Base-by-base conservation (phyloP, 2,888 invertebrate species). In the Cataglyphis livida region DNA sequence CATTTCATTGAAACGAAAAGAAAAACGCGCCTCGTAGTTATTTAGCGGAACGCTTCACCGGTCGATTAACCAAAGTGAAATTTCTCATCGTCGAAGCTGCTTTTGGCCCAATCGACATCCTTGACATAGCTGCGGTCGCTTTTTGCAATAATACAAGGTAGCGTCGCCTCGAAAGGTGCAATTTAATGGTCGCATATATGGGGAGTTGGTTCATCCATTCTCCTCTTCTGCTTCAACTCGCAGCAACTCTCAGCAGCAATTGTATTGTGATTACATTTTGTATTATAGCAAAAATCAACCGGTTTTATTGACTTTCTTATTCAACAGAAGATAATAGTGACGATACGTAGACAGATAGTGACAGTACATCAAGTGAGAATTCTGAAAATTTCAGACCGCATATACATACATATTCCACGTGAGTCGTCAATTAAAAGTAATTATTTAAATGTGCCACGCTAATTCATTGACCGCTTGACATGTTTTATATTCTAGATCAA, bases 111-210 rank as follows among this genome's bases (percentile, higher is more conserved):
- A 21, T 64, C 35, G 74, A 62, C 35, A 48, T 21, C 64, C 74
- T 74, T 74, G 64, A 74, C 35, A 64, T 64, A 64, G 35, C 64
- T 64, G 74, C 21, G 74, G 74, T 48, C n/a, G 35, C 21, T 25
- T 48, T 48, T 64, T 48, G 62, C 21, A 48, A 74, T 15, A 61
- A 70, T n/a, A 12, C 68, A 68, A 62, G 62, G 62, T 32, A 73
- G 5, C 61, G n/a, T 32, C 21, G 59, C 38, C 38, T 28, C 35
- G 74, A 74, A 48, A 74, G 74, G 21, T 74, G 35, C 35, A 74
- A 74, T 74, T 74, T 64, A 32, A 62, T 48, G 74, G 35, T 64
- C 35, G 48, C 64, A 35, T 74, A 48, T 25, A 51, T 48, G 64
- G 44, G n/a, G 28, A 61, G 7, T 73, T 18, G 74, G 35, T 21